phyloP scores from a whole-genome alignment of 2,797 vertebrate species.

The Myiotriccus ornatus region DNA sequence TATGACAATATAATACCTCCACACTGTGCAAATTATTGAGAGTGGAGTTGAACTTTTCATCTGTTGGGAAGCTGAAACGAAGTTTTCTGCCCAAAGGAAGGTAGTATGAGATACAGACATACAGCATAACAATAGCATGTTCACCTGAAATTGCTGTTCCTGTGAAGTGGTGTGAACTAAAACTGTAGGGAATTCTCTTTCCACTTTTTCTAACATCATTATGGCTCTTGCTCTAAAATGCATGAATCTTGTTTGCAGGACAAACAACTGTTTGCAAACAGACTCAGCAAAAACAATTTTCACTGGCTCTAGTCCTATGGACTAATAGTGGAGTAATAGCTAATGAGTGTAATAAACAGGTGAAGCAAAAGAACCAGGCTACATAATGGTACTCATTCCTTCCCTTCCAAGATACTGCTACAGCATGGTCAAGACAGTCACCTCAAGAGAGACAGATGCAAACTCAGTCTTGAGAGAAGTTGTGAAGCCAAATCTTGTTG shows the following conservation, averaged over 20 bases:
- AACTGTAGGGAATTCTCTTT: background rate
- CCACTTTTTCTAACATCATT: background rate
- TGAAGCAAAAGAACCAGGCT: background rate
- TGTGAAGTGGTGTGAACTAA: background rate
- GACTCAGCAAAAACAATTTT: background rate
- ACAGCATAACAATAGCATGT: background rate
- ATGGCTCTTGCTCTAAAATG: background rate
- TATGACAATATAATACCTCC: background rate
- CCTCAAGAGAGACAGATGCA: background rate
- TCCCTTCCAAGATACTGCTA: background rate
- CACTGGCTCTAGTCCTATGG: background rate
- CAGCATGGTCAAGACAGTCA: background rate
- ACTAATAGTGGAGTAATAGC: background rate
- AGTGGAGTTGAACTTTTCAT: background rate
- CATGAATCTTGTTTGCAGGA: background rate
- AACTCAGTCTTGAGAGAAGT: background rate
- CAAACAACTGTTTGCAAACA: background rate
- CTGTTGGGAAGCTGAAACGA: background rate
- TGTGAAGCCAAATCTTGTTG: background rate
- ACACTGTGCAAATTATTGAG: accelerated
- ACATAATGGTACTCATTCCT: background rate
- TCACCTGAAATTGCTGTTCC: background rate
- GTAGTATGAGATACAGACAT: background rate
- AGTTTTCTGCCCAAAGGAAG: background rate
- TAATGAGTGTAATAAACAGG: accelerated